Evolutionary conservation across 2,888 invertebrate species (phyloP), one percentile per base, ranked within the genome.

Genomic region (Pseudococcus jackbeardsleyi): DNA sequence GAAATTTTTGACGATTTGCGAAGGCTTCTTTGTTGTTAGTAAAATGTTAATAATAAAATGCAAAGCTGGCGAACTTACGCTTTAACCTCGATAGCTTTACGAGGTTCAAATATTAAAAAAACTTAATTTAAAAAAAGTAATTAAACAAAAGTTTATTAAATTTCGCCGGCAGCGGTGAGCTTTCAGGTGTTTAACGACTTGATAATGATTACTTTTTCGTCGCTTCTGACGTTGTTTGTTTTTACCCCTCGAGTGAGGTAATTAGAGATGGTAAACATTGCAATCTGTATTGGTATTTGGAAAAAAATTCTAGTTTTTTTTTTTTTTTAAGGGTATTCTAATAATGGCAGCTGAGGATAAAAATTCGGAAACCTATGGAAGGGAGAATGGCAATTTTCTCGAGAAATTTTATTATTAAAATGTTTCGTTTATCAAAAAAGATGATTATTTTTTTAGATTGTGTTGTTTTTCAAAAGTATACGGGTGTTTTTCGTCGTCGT

Each of bases 71-170:
- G 5, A 59, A 59, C 59, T 59, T 72, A 33, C 68, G 68, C 22
- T 72, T 33, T 33, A 72, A 72, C 68, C 68, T 72, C 68, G 33
- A 72, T 72, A 72, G 68, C 68, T 26, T 72, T 72, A 26, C 68
- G 68, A 72, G 12, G 68, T 72, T 72, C 33, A 72, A 72, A 72
- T 72, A 72, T 72, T 72, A 72, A 72, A 72, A 72, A 72, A 72
- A 12, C 33, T 72, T 72, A 72, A 72, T 72, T 72, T 72, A 72
- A 72, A 72, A 72, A 72, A 72, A 72, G 68, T 72, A 72, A 72
- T 72, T 72, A 72, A 72, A 33, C 68, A 33, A 72, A 72, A 72
- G 68, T 72, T 72, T 72, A 72, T 72, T 72, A 72, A 72, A 72
- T 72, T 72, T 72, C 11, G 33, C 68, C 68, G 15, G 33, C 15